Conservation (phyloP, 30 jellyfish, hydroid and myxozoan species). For the Chrysaora quinquecirrha region DNA sequence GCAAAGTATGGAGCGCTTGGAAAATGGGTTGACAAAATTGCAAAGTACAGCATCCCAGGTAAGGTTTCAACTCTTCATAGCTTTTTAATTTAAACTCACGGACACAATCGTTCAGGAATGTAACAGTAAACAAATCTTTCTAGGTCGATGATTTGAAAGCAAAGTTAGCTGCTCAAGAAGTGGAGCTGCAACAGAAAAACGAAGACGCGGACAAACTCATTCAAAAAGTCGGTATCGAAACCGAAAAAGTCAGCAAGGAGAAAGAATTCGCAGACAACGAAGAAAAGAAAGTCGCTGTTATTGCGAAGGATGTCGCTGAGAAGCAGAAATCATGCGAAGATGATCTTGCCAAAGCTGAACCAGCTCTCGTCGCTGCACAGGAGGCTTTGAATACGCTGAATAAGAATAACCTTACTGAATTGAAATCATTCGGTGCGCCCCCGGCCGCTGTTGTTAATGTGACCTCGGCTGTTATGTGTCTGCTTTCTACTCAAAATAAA, state of each 20-base stretch:
- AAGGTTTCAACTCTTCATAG: too few species aligned
- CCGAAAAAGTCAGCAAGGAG: constrained; percentile 99
- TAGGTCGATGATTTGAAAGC: constrained; percentile 98
- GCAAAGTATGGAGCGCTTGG: constrained; percentile 98
- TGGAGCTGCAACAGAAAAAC: constrained; percentile 95
- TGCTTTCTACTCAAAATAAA: constrained; percentile 88
- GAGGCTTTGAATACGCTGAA: constrained; percentile 97
- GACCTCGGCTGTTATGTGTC: constrained; percentile 98
- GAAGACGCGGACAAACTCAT: constrained; percentile 99
- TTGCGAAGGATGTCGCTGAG: constrained; percentile 95
- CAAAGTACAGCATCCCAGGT: constrained; percentile 99
- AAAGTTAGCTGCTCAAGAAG: constrained; percentile 98
- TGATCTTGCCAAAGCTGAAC: constrained; percentile 99
- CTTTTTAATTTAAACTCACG: too few species aligned
- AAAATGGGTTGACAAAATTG: constrained; percentile 93
- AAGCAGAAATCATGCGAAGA: constrained; percentile 93
- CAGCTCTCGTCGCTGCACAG: constrained; percentile 97
- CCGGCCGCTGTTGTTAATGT: constrained; percentile 97
- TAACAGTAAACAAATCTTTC: too few species aligned
- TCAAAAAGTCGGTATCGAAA: constrained; percentile 94
- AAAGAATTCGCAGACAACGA: constrained; percentile 99
- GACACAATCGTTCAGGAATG: too few species aligned
- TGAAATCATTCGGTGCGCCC: constrained; percentile 98
- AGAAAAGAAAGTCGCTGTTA: constrained; percentile 97
- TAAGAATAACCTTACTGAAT: constrained; percentile 91